These are phyloP conservation scores for Colinus virginianus DNA, from an alignment of 2,113 vertebrate genomes.

Conservation along the genomic window DNA sequence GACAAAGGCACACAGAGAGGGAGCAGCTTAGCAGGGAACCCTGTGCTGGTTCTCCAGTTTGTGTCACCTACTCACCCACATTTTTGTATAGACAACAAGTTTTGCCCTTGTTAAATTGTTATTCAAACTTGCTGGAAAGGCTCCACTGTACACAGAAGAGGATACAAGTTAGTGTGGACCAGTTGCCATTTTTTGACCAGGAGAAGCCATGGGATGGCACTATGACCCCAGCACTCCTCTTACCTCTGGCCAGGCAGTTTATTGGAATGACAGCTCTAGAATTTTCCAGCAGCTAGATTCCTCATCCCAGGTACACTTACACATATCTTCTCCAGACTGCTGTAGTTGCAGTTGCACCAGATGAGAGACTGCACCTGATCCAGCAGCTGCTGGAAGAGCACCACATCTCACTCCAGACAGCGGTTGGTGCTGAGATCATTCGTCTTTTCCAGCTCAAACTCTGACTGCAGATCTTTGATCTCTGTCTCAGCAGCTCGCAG, in stretches of 20 bases:
- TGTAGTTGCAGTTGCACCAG: slow-evolving; percentile 88
- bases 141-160: accelerated
- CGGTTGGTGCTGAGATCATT: slow-evolving; percentile 87
- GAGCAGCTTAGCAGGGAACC: neutral
- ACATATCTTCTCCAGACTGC: slow-evolving; percentile 85
- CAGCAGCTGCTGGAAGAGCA: slow-evolving; percentile 86
- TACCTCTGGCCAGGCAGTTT: slow-evolving; percentile 87
- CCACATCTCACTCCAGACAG: slow-evolving; percentile 82
- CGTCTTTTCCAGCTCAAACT: slow-evolving; percentile 88
- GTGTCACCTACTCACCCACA: neutral
- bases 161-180: accelerated
- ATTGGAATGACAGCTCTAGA: slow-evolving; percentile 83
- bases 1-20: neutral
- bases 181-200: accelerated
- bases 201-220: accelerated
- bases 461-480: slow-evolving; percentile 88
- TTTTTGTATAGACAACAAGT: neutral
- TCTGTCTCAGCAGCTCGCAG: slow-evolving; percentile 86
- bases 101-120: neutral
- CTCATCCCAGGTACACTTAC: slow-evolving; percentile 86
- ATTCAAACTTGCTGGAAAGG: neutral
- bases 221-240: neutral
- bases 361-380: slow-evolving; percentile 85
- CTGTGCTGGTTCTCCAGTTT: neutral
- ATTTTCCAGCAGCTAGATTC: slow-evolving; percentile 86